Conservation (phyloP, 2,797 vertebrate species). For the Tamandua tetradactyla region DNA sequence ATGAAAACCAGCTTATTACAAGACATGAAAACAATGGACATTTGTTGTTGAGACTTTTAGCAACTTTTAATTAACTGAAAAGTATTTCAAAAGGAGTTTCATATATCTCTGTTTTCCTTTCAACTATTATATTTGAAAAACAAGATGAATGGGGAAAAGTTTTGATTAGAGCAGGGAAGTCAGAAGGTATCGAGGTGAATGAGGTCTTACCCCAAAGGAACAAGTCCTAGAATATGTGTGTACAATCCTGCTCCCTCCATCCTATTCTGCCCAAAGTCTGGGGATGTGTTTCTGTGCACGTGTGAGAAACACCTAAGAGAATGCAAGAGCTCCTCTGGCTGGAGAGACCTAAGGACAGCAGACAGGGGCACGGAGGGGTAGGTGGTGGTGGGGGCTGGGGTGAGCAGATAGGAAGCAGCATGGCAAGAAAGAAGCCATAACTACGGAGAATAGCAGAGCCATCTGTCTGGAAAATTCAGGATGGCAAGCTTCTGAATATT, state of each 20-base stretch:
- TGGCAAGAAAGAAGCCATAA: background rate
- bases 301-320: background rate
- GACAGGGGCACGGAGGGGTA: background rate
- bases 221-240: background rate
- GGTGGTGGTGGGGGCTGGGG: no score
- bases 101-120: constrained; percentile 27
- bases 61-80: constrained; percentile 43
- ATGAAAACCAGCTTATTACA: constrained; percentile 30
- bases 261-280: background rate
- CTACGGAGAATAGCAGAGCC: background rate
- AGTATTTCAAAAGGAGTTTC: constrained; percentile 31
- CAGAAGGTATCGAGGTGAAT: background rate
- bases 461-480: background rate
- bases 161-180: constrained; percentile 10
- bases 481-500: background rate
- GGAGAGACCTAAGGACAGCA: constrained; percentile 44
- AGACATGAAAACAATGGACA: background rate
- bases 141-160: background rate
- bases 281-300: accelerated
- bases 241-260: background rate
- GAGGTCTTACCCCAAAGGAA: background rate
- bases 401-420: background rate
- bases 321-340: constrained; percentile 57
- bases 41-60: constrained; percentile 13
- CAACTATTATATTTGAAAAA: constrained; percentile 37